Percentiles rank a stretch among this genome's conserved stretches.
Evolutionary conservation across 2,113 vertebrate species (phyloP).

Genomic region (Athene cunicularia): DNA sequence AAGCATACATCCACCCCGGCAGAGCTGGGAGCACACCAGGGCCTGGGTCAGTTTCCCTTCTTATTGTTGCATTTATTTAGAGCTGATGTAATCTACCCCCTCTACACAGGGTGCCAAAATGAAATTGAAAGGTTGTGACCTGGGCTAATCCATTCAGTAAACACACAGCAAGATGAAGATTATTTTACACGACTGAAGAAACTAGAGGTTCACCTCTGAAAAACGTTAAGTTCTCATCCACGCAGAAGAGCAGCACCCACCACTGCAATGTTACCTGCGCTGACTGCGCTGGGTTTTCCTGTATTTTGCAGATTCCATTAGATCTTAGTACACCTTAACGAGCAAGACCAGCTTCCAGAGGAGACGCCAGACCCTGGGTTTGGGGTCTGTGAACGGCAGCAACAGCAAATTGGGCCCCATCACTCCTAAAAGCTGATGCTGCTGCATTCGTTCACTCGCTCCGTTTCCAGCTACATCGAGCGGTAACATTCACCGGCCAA

Average conservation of each 20-base stretch:
- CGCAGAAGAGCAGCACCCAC: background rate
- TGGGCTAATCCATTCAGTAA: background rate
- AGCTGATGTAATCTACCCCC: background rate
- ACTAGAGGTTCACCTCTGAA: accelerated
- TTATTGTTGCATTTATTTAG: background rate
- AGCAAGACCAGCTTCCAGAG: background rate
- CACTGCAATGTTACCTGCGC: background rate
- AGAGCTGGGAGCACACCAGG: background rate
- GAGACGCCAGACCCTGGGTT: accelerated
- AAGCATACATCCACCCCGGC: accelerated
- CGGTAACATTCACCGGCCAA: background rate
- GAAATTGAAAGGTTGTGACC: background rate
- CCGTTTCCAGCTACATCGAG: background rate
- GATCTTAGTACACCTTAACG: accelerated
- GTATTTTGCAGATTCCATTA: background rate
- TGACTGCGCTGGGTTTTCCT: accelerated
- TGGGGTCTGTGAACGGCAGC: accelerated
- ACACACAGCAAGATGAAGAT: background rate
- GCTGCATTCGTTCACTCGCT: background rate
- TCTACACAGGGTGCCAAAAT: accelerated
- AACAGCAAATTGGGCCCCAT: accelerated
- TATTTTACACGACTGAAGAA: background rate
- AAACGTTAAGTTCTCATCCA: accelerated
- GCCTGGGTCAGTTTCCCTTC: background rate
- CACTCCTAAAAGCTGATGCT: background rate